Evolutionary conservation across 2,113 vertebrate species (phyloP).

Genomic region (Aphelocoma coerulescens): DNA sequence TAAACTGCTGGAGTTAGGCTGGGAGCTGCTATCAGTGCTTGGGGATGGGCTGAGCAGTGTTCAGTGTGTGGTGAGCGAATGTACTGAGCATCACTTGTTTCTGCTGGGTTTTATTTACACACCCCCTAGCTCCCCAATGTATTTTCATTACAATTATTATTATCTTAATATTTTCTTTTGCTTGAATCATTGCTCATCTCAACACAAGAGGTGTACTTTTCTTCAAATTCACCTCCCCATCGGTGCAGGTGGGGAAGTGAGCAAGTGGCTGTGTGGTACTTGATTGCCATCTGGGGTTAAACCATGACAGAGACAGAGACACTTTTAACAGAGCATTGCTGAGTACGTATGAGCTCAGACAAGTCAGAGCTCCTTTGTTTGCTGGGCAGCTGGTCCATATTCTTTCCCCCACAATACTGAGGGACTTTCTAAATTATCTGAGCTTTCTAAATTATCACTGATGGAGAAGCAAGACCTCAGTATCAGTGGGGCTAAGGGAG

Average conservation of each 20-base stretch:
- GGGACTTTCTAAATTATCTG: not conserved
- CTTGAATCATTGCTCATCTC: not conserved
- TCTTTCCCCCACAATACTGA: not conserved
- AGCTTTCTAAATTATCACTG: not conserved
- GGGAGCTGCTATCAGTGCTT: not conserved
- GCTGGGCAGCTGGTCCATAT: not conserved
- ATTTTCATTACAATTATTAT: not conserved
- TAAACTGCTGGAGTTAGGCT: not conserved
- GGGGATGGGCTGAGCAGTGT: not conserved
- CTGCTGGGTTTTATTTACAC: not conserved
- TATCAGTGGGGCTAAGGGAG: not conserved
- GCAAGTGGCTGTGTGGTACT: not conserved
- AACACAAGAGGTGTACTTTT: not conserved
- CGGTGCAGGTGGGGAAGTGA: not conserved
- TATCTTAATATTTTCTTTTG: not conserved
- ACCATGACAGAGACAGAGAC: not conserved
- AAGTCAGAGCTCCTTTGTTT: not conserved
- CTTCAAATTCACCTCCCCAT: rapidly evolving
- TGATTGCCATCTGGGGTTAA: not conserved
- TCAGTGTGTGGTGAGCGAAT: not conserved
- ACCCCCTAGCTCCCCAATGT: not conserved
- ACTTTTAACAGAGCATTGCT: not conserved
- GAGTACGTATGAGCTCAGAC: not conserved
- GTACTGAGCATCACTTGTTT: not conserved
- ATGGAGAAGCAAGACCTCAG: not conserved